Percentiles rank a stretch among this genome's conserved stretches.
These are phyloP conservation scores for Caenorhabditis virilis DNA, from an alignment of 2,888 invertebrate genomes.

Conservation along the genomic window DNA sequence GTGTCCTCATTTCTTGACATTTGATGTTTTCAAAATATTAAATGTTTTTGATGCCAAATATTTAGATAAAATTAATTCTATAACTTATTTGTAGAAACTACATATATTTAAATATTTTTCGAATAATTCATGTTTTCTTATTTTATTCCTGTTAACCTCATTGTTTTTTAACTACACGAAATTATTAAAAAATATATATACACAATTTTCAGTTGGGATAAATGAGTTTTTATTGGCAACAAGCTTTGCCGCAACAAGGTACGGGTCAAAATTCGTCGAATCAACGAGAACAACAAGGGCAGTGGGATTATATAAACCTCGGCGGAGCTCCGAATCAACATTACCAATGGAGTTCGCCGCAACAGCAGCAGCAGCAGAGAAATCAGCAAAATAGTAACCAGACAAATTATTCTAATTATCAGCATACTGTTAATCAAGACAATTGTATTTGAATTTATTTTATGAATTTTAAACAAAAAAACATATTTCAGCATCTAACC, in stretches of 20 bases:
- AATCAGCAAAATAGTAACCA: slow-evolving; percentile 8
- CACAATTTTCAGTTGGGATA: slow-evolving; percentile 15
- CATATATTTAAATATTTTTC: not conserved
- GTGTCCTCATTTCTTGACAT: not conserved
- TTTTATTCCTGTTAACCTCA: not conserved
- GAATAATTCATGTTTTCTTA: too few relatives aligned
- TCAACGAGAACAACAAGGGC: slow-evolving; percentile 25
- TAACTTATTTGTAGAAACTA: too few relatives aligned
- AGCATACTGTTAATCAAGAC: too few relatives aligned
- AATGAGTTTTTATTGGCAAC: slow-evolving; percentile 41
- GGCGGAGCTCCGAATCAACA: slow-evolving; percentile 33
- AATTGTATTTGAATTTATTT: too few relatives aligned
- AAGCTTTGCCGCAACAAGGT: slow-evolving; percentile 25
- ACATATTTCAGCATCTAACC: too few relatives aligned
- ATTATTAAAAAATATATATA: not conserved
- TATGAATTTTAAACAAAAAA: too few relatives aligned
- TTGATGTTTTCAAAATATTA: not conserved
- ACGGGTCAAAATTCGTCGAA: slow-evolving; percentile 16
- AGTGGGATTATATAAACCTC: slow-evolving; percentile 48
- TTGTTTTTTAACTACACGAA: not conserved
- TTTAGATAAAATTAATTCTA: not conserved
- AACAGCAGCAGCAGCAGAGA: slow-evolving; percentile 9
- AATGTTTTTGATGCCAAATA: not conserved
- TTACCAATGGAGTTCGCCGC: slow-evolving; percentile 32
- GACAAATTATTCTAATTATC: too few relatives aligned